Conservation (phyloP, 2,888 invertebrate species). For the Heliconius aoede region DNA sequence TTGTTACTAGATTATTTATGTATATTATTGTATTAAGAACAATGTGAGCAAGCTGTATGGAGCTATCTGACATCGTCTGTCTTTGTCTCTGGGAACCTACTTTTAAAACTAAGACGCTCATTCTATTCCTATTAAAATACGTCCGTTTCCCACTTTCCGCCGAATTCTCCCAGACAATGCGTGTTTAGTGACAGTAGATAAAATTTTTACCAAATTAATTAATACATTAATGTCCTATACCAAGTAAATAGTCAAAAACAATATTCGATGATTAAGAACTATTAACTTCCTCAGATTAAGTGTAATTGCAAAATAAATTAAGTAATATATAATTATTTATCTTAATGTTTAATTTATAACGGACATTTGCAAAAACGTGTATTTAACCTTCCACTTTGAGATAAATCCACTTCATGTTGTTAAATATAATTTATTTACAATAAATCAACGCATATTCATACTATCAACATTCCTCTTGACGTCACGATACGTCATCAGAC, state of each 20-base stretch:
- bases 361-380: slow-evolving; percentile 11
- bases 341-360: slow-evolving; percentile 25
- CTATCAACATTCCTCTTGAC: slow-evolving; percentile 17
- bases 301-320: slow-evolving; percentile 12
- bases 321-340: slow-evolving; percentile 17
- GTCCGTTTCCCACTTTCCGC: too few relatives aligned
- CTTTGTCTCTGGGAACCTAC: too few relatives aligned
- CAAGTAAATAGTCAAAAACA: neutral
- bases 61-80: neutral
- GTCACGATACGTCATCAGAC: slow-evolving; percentile 21
- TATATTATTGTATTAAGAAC: neutral
- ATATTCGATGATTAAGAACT: neutral
- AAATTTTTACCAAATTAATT: too few relatives aligned
- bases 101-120: too few relatives aligned
- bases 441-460: slow-evolving; percentile 13
- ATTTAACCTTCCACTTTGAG: slow-evolving; percentile 29
- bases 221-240: too few relatives aligned
- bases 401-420: slow-evolving; percentile 10
- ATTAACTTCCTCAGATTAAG: neutral
- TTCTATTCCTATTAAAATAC: too few relatives aligned
- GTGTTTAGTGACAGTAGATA: too few relatives aligned
- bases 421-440: slow-evolving; percentile 18
- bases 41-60: neutral
- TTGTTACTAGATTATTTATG: neutral
- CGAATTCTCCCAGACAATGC: too few relatives aligned